These are phyloP conservation scores for Melierax canorus DNA, from an alignment of 2,113 vertebrate species.

Conservation along the genomic window DNA sequence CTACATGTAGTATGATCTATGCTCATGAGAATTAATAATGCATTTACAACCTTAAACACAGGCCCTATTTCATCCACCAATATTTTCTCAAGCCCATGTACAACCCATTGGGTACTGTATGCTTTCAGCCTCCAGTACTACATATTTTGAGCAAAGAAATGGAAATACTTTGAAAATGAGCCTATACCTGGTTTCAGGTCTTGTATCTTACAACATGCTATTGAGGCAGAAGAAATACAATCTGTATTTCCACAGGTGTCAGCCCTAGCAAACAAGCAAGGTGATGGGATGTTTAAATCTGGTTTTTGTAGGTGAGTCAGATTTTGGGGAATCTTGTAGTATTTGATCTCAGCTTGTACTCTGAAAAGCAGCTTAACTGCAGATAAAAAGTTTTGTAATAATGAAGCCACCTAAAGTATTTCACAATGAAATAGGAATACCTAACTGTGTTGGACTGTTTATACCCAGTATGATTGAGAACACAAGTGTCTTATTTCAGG, in stretches of 20 bases:
- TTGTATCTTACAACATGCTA: neutral
- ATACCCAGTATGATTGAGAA: neutral
- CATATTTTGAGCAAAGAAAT: neutral
- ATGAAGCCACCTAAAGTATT: neutral
- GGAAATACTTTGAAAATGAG: neutral
- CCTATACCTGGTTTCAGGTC: neutral
- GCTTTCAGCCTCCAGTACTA: neutral
- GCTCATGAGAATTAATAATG: neutral
- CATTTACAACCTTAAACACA: neutral
- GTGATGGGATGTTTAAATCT: neutral
- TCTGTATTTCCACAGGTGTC: neutral
- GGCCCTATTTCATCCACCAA: neutral
- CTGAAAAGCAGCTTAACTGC: neutral
- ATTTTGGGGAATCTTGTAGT: neutral
- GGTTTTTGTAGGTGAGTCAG: neutral
- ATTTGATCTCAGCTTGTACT: neutral
- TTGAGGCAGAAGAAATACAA: neutral
- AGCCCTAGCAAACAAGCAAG: neutral
- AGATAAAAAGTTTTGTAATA: neutral
- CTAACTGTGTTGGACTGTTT: neutral
- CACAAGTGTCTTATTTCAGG: neutral
- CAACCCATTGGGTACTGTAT: neutral
- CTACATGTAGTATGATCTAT: neutral
- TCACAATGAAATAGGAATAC: neutral
- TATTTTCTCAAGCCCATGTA: neutral